These are phyloP conservation scores for Pandemis cinnamomeana DNA, from an alignment of 2,888 invertebrate genomes.

Conservation along the genomic window DNA sequence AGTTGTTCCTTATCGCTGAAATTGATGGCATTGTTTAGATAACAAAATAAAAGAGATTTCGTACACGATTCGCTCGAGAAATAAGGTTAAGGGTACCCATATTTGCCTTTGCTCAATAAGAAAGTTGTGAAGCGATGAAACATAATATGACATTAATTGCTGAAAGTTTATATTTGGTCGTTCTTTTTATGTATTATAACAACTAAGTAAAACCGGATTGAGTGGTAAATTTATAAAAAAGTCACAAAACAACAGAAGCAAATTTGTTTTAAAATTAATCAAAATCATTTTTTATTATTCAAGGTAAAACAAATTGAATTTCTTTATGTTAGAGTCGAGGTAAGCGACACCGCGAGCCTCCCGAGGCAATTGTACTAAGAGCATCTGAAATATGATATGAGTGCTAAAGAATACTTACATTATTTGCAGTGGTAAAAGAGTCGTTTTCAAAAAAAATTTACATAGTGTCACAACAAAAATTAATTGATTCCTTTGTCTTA, in stretches of 20 bases:
- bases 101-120: background rate
- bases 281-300: background rate
- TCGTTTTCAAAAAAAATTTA: no score
- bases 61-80: slow-evolving; percentile 19
- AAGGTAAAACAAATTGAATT: slow-evolving; percentile 22
- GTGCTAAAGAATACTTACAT: slow-evolving; percentile 45
- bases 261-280: slow-evolving; percentile 4
- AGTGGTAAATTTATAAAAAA: background rate
- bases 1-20: slow-evolving; percentile 34
- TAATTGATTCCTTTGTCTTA: no score
- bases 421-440: background rate
- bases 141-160: background rate
- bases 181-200: no score
- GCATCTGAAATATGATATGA: slow-evolving; percentile 64
- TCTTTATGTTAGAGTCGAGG: slow-evolving; percentile 47
- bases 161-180: background rate
- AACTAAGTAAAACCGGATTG: no score
- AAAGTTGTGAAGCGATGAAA: background rate
- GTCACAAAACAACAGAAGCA: background rate
- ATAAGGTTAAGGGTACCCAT: slow-evolving; percentile 7
- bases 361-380: slow-evolving; percentile 67
- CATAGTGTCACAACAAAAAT: no score
- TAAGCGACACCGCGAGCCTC: slow-evolving; percentile 57
- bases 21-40: slow-evolving; percentile 37
- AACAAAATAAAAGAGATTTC: slow-evolving; percentile 29